Evolutionary conservation across 1,140 invertebrate species (phyloP).

Genomic region (Papilio dardanus): DNA sequence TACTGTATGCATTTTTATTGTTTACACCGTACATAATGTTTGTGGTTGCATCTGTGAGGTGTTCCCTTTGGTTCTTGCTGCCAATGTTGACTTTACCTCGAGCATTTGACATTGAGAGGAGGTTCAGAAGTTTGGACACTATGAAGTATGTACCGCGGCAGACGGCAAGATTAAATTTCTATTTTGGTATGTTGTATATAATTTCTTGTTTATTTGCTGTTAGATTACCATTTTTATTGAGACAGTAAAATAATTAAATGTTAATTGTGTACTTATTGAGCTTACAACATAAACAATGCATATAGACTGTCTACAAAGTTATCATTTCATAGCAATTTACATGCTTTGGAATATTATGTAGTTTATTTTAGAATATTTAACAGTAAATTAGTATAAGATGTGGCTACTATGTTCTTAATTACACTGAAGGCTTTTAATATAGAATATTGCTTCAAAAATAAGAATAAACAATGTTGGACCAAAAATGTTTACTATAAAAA

Average conservation of each 20-base stretch:
- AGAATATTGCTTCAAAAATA: not conserved
- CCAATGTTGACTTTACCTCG: constrained; percentile 93
- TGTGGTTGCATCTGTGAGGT: constrained; percentile 91
- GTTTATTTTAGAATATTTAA: constrained; percentile 23
- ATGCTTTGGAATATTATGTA: constrained; percentile 21
- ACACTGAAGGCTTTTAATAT: constrained; percentile 1
- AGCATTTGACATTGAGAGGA: constrained; percentile 95
- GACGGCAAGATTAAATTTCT: constrained; percentile 95
- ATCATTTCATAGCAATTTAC: constrained; percentile 32
- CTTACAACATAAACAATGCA: constrained; percentile 39
- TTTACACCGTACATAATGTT: constrained; percentile 96
- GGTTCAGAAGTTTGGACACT: constrained; percentile 90
- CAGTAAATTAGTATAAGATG: constrained; percentile 2
- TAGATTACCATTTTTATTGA: constrained; percentile 82
- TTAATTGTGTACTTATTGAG: constrained; percentile 54
- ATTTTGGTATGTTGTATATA: constrained; percentile 95
- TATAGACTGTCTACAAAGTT: constrained; percentile 29
- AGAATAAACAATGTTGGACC: not conserved
- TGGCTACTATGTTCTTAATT: constrained; percentile 5
- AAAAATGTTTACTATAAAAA: constrained; percentile 9
- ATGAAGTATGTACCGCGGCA: constrained; percentile 92
- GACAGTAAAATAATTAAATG: constrained; percentile 50
- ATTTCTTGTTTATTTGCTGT: constrained; percentile 87
- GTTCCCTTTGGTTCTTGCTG: constrained; percentile 93
- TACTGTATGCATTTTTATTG: constrained; percentile 94